phyloP scores from a whole-genome alignment of 2,113 vertebrate genomes.

The Pimephales promelas region DNA sequence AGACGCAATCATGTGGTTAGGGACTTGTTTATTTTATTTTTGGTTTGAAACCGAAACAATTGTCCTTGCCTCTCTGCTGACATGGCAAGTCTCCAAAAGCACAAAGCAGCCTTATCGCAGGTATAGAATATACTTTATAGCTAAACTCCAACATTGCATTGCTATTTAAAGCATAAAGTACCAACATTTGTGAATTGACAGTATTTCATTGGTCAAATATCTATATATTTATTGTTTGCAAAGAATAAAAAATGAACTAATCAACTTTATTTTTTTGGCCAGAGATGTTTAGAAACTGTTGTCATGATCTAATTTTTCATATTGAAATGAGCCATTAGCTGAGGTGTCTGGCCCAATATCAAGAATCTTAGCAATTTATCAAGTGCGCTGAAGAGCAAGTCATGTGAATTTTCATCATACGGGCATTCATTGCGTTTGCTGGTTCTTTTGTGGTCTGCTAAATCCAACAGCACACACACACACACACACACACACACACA shows the following conservation, averaged over 20 bases:
- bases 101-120: constrained; percentile 67
- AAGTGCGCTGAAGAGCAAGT: constrained; percentile 54
- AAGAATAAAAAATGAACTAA: neutral
- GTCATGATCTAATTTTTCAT: constrained; percentile 38
- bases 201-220: constrained; percentile 11
- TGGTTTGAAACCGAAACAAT: constrained; percentile 60
- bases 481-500: too few relatives aligned
- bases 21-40: constrained; percentile 69
- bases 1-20: constrained; percentile 60
- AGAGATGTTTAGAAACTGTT: neutral
- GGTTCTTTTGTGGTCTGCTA: constrained; percentile 57
- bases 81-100: constrained; percentile 62
- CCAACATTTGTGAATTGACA: neutral
- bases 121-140: constrained; percentile 65
- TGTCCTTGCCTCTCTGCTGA: constrained; percentile 69
- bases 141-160: constrained; percentile 26
- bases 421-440: constrained; percentile 53
- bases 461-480: constrained; percentile 67
- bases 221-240: too few relatives aligned
- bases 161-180: neutral
- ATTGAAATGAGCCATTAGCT: constrained; percentile 62
- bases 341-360: constrained; percentile 61
- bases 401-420: constrained; percentile 4
- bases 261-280: neutral
- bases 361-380: constrained; percentile 68